Base-by-base conservation (phyloP, 2,113 vertebrate species). In the Zosterops lateralis region DNA sequence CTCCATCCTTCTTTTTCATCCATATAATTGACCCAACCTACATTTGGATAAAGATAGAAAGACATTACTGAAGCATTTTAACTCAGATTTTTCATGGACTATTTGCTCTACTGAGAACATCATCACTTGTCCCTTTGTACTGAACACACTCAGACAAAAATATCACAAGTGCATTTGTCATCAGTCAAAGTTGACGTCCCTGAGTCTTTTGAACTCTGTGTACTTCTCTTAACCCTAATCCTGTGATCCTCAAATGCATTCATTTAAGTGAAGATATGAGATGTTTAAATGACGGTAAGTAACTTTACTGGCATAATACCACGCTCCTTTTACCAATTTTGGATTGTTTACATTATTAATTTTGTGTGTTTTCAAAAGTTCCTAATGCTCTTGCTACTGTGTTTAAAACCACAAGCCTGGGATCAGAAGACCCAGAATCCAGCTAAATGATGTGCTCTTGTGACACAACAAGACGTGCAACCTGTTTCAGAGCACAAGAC, bases 21-120 rank as follows among this genome's bases (percentile, higher is more conserved):
- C 71, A 67, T 67, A 50, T 90, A 86, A 93, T 56, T 86, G 84
- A 90, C n/a, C 84, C 47, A 31, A 20, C 57, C 48, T 77, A 71
- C 32, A 16, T 84, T 92, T 83, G 42, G 36, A 73, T 82, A 71
- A 89, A 91, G 84, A 87, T 53, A 84, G 91, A 93, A 89, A 80
- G 84, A 73, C 61, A 84, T 81, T 84, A 85, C 64, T 60, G 67
- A 77, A 86, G 24, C 64, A 88, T 66, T 96, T 86, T 83, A 92
- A 85, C 40, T 73, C 54, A 48, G 24, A n/a, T 76, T 93, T 90
- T 91, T 90, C 75, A 90, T 48, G 60, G 67, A 64, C 76, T 88
- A 76, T 91, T 89, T 92, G 78, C 40, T 91, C 56, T 78, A 36
- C 70, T 57, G 40, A 92, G 81, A 89, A 17, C 32, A 92, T 82